A percentile compares a stretch with the other conserved stretches of the same genome.
Evolutionary conservation across 2,113 vertebrate species (phyloP).

Genomic region (Lampris megalopsis): DNA sequence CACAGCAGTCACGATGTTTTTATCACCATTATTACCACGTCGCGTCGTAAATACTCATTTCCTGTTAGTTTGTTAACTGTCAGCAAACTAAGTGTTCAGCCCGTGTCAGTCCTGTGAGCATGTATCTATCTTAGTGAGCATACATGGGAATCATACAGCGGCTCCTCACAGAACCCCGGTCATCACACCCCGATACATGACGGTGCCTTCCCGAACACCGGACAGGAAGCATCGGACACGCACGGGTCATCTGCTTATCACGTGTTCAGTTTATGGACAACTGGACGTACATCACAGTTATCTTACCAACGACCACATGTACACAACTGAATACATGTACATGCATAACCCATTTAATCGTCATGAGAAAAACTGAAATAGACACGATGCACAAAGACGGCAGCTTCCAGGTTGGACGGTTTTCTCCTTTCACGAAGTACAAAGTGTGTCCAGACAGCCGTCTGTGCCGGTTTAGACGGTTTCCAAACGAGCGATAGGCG

Average conservation of each 20-base stretch:
- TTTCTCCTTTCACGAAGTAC: background rate
- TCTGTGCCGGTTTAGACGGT: too few relatives aligned
- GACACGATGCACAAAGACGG: constrained; percentile 25
- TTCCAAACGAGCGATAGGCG: too few relatives aligned
- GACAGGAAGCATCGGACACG: constrained; percentile 38
- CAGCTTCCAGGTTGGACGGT: constrained; percentile 15
- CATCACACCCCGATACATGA: constrained; percentile 24
- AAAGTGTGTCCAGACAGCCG: too few relatives aligned
- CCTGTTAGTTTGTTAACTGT: background rate
- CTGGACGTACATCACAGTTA: constrained; percentile 16
- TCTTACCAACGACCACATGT: constrained; percentile 24
- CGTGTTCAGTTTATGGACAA: background rate
- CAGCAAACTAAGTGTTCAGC: constrained; percentile 10
- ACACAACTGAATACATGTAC: background rate
- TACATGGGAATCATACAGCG: constrained; percentile 23
- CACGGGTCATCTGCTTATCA: constrained; percentile 29
- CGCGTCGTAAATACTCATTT: background rate
- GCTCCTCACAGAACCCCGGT: constrained; percentile 24
- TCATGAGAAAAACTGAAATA: background rate
- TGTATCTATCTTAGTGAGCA: constrained; percentile 19
- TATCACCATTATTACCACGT: too few relatives aligned
- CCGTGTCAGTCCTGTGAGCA: constrained; percentile 37
- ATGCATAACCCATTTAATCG: constrained; percentile 26
- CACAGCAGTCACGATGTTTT: too few relatives aligned
- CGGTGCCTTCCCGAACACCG: constrained; percentile 11